Evolutionary conservation across 2,113 vertebrate genomes (phyloP).

Genomic region (Sus scrofa): T2T-Sscrofa CM000818.6:15921501-15922000

Average conservation of each 20-base stretch:
- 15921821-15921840: neutral
- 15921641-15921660: too few species aligned
- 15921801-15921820: too few species aligned
- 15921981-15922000: neutral
- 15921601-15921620: too few species aligned
- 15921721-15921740: too few species aligned
- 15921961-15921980: neutral
- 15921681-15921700: too few species aligned
- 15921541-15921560: neutral
- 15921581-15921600: conserved; percentile 6
- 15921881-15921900: neutral
- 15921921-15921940: neutral
- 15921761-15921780: too few species aligned
- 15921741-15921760: too few species aligned
- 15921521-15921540: neutral
- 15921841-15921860: neutral
- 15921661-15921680: too few species aligned
- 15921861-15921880: neutral
- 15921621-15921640: too few species aligned
- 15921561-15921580: neutral
- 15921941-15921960: conserved; percentile 31
- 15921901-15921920: neutral
- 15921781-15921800: too few species aligned
- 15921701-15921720: too few species aligned
- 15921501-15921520: neutral